phyloP scores from a whole-genome alignment of 2,797 vertebrate species.

The Carapus acus region DNA sequence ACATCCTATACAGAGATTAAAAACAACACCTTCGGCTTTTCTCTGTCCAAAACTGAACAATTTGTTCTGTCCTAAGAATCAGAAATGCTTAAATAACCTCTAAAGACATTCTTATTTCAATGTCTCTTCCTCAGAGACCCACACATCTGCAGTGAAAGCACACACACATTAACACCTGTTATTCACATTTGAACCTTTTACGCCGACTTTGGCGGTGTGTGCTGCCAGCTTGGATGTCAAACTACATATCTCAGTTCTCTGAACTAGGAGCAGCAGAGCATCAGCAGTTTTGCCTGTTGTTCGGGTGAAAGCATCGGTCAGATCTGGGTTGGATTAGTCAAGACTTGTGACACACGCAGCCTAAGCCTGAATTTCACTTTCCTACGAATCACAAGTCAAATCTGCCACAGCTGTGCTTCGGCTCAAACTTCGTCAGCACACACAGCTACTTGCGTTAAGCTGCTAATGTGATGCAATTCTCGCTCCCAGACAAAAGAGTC shows the following conservation, averaged over 20 bases:
- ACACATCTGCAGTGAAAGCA: no score
- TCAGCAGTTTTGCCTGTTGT: constrained; percentile 14
- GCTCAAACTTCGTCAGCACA: constrained; percentile 26
- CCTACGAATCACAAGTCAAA: constrained; percentile 3
- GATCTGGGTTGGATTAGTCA: neutral
- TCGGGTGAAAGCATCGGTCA: neutral
- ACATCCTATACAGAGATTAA: no score
- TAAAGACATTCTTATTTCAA: no score
- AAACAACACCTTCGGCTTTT: no score
- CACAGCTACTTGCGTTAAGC: neutral
- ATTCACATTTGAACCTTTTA: no score
- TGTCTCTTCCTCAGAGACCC: no score
- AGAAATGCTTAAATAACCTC: no score
- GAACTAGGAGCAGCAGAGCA: neutral
- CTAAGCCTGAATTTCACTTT: constrained; percentile 34
- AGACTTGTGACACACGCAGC: constrained; percentile 10
- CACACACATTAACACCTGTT: no score
- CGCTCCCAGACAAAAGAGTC: neutral
- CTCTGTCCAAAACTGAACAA: no score
- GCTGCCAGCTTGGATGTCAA: neutral
- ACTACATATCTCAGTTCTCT: neutral
- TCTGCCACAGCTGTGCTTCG: constrained; percentile 29
- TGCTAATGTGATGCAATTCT: neutral
- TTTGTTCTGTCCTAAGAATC: no score
- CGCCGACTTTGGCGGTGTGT: no score